These are phyloP conservation scores for Actenoides hombroni DNA, from an alignment of 2,113 vertebrate species.

Conservation along the genomic window DNA sequence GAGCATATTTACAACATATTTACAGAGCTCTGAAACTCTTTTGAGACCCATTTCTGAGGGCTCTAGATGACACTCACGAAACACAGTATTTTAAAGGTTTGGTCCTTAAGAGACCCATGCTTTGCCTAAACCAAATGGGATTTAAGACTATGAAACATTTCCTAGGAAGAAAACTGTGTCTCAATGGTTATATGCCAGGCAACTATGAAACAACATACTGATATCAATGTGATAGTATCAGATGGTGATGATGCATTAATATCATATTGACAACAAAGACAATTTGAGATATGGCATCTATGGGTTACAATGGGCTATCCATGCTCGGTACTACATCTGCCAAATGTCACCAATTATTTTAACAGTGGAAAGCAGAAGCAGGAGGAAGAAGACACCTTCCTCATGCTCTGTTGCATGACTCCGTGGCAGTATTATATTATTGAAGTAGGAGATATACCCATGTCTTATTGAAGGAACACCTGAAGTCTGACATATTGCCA, in stretches of 20 bases:
- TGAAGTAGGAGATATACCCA: background rate
- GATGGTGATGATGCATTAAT: background rate
- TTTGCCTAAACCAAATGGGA: background rate
- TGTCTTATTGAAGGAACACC: background rate
- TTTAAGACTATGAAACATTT: background rate
- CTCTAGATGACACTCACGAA: background rate
- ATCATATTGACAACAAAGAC: background rate
- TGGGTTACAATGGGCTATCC: background rate
- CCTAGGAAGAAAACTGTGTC: background rate
- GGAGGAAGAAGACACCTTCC: background rate
- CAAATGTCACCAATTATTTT: background rate
- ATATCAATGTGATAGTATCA: background rate
- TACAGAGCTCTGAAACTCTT: background rate
- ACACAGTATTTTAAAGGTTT: background rate
- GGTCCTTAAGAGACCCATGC: background rate
- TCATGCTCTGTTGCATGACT: background rate
- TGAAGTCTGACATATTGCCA: background rate
- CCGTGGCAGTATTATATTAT: background rate
- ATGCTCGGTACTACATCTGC: background rate
- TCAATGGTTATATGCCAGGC: background rate
- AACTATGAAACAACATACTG: background rate
- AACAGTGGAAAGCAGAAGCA: background rate
- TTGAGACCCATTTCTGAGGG: background rate
- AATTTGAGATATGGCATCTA: background rate
- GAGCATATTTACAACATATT: background rate